Conservation (phyloP, 2,888 invertebrate species). For the Polydrusus tereticollis region DNA sequence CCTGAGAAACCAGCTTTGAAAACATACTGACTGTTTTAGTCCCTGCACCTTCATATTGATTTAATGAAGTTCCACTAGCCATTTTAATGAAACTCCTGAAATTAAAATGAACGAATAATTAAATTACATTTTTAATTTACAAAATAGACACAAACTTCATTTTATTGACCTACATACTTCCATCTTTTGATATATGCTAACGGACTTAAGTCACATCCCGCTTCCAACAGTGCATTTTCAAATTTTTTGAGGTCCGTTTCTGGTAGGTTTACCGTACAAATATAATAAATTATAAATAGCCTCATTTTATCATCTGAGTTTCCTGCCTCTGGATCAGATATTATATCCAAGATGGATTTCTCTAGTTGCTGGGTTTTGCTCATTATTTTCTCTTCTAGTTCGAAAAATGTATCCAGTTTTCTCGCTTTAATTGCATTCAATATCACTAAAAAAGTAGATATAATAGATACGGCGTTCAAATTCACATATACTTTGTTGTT, state of each 20-base stretch:
- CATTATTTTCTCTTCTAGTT: conserved; percentile 98
- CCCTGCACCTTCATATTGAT: conserved; percentile 91
- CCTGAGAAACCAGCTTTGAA: conserved; percentile 96
- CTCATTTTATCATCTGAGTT: conserved; percentile 93
- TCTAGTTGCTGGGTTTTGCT: conserved; percentile 80
- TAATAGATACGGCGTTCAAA: too few species aligned
- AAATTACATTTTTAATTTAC: too few species aligned
- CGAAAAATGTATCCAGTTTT: conserved; percentile 95
- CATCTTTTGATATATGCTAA: conserved; percentile 92
- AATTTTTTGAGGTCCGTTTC: conserved; percentile 89
- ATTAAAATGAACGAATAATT: too few species aligned
- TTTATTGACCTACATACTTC: conserved; percentile 75
- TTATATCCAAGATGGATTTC: conserved; percentile 87
- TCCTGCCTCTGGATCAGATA: conserved; percentile 89
- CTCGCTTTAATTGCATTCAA: conserved; percentile 88
- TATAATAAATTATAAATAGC: conserved; percentile 91
- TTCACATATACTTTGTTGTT: neutral
- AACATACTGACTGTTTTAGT: conserved; percentile 99
- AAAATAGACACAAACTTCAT: neutral
- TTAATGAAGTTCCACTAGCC: conserved; percentile 72
- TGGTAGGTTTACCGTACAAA: conserved; percentile 84
- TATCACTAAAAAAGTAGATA: conserved; percentile 74
- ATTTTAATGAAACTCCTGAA: conserved; percentile 84
- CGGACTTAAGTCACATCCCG: conserved; percentile 88
- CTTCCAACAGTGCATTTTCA: conserved; percentile 80